Evolutionary conservation across 37 sponge, comb jelly and placozoan species (phyloP).

Genomic region (Hormiphora californensis): DNA sequence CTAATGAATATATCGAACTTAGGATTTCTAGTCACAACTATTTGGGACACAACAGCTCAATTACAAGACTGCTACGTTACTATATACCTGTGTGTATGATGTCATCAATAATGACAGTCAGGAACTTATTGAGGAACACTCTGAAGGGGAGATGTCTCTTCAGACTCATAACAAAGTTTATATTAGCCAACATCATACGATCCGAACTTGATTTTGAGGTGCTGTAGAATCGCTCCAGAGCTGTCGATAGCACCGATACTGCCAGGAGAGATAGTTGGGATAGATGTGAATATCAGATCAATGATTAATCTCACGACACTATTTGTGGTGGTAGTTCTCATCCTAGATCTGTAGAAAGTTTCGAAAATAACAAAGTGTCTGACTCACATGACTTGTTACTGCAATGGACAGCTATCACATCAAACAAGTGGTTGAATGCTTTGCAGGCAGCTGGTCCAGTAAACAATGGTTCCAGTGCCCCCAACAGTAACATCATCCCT

Average conservation of each 20-base stretch:
- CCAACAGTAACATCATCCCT: slow-evolving; percentile 19
- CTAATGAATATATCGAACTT: too few relatives aligned
- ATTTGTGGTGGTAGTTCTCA: too few relatives aligned
- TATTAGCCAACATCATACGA: slow-evolving; percentile 18
- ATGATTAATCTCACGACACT: too few relatives aligned
- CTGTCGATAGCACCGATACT: neutral
- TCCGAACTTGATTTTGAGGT: neutral
- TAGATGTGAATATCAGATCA: too few relatives aligned
- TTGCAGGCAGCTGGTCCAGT: slow-evolving; percentile 3
- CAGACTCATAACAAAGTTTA: slow-evolving; percentile 43
- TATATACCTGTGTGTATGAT: slow-evolving; percentile 24
- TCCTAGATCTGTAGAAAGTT: too few relatives aligned
- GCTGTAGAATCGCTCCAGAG: slow-evolving; percentile 18
- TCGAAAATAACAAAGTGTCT: neutral
- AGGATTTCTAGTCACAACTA: too few relatives aligned
- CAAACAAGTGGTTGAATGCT: slow-evolving; percentile 36
- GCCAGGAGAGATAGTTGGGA: neutral
- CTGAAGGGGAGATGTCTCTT: slow-evolving; percentile 2
- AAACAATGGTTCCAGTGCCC: slow-evolving; percentile 12
- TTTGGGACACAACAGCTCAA: too few relatives aligned
- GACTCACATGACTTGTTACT: slow-evolving; percentile 28
- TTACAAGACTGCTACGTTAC: too few relatives aligned
- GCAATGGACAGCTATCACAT: neutral
- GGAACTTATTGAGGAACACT: slow-evolving; percentile 17
- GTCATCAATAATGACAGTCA: neutral